Evolutionary conservation across 2,888 invertebrate species (phyloP).

Genomic region (Orthosia gracilis): DNA sequence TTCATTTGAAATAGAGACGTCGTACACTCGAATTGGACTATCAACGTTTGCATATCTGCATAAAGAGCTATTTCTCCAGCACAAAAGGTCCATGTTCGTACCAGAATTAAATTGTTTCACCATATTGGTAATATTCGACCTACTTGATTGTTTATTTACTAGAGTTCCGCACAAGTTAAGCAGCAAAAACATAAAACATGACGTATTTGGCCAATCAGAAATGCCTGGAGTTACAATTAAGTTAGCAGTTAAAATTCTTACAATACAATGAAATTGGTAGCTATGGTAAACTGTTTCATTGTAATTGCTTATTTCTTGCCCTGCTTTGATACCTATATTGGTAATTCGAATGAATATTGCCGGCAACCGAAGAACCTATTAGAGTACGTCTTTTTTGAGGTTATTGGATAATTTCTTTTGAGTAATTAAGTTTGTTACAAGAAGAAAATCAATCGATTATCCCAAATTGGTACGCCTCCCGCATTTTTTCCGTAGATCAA

Average conservation of each 20-base stretch:
- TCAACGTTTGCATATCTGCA: conserved; percentile 30
- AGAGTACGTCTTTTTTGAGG: not conserved
- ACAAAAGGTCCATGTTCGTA: conserved; percentile 22
- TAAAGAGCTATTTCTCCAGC: conserved; percentile 4
- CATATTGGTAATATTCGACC: conserved; percentile 46
- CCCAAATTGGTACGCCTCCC: not conserved
- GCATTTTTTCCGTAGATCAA: too few species aligned
- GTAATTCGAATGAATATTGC: conserved; percentile 2
- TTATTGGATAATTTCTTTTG: not conserved
- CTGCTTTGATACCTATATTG: not conserved
- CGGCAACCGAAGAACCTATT: not conserved
- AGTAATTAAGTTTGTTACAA: not conserved
- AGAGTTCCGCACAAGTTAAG: conserved; percentile 37
- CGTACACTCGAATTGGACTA: not conserved
- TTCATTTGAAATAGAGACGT: conserved; percentile 31
- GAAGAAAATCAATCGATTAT: not conserved
- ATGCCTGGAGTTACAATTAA: conserved; percentile 47
- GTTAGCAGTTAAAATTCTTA: conserved; percentile 36
- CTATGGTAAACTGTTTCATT: not conserved
- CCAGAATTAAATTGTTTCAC: conserved; percentile 41
- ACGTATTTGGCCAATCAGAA: conserved; percentile 52
- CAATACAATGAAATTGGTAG: conserved; percentile 3
- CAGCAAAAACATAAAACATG: conserved; percentile 40
- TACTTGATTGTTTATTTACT: conserved; percentile 52
- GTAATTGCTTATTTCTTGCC: conserved; percentile 34